Base-by-base conservation (phyloP, 2,113 vertebrate genomes). In the Girardinichthys multiradiatus region DNA sequence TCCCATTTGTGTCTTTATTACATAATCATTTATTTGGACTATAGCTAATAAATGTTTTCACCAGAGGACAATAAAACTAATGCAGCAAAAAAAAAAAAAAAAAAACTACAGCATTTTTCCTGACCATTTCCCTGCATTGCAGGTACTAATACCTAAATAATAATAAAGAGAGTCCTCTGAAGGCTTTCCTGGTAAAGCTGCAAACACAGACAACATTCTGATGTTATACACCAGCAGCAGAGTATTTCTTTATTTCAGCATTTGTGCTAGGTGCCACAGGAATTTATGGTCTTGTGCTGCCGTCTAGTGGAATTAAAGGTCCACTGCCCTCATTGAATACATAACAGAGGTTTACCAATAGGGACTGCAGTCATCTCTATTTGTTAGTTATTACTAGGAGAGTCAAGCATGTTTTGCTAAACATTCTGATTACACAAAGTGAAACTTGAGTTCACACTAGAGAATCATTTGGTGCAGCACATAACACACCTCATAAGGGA, bases 21-120 rank as follows among this genome's bases (percentile, higher is more conserved):
- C 48, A 54, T 54, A 64, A 42, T 75, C 77, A 76, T 72, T 84
- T 82, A 88, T 82, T 68, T 39, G 69, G 57, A 19, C 15, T 62
- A 79, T 39, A 70, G 77, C 51, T 70, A 68, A 79, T 48, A 29
- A 54, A 42, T 17, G n/a, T 57, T 45, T 42, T 62, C 79, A 74
- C 57, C 28, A 79, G 73, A 74, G 77, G 68, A 79, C 21, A 31
- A 67, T 80, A 69, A 68, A 72, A 69, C 28, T n/a, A 5, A 59
- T 54, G 48, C 29, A 72, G 42, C 12, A 39, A 13, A 26, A 59
- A 35, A 51, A 35, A 31, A 8, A 30, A 27, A 29, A 39, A 13
- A 26, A 59, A 35, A 51, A 35, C 39, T 17, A 30, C 57, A 29
- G 57, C 31, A 21, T 61, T 68, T 74, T 39, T 10, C 24, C 42